Conservation (phyloP, 2,888 invertebrate genomes). For the Latrodectus elegans region DNA sequence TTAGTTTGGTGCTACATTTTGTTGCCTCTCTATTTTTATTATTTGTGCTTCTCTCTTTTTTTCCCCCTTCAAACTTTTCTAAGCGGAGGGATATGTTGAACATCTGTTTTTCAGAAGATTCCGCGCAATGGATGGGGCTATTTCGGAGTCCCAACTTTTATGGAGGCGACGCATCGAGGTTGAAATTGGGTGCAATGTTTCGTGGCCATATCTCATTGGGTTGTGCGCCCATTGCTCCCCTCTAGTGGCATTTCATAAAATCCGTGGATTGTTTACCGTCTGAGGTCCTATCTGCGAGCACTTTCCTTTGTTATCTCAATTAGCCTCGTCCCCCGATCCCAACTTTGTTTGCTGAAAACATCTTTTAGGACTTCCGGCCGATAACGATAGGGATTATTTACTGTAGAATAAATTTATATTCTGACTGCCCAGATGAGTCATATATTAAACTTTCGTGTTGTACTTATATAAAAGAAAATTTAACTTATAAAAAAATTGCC, state of each 20-base stretch:
- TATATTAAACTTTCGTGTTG: too few relatives aligned
- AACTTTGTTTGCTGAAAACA: too few relatives aligned
- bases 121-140: constrained; percentile 19
- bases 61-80: not conserved
- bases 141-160: constrained; percentile 37
- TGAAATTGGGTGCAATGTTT: constrained; percentile 37
- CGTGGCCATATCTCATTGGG: not conserved
- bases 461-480: too few relatives aligned
- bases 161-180: constrained; percentile 20
- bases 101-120: not conserved
- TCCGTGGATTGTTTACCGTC: not conserved
- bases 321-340: too few relatives aligned
- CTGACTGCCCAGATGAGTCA: too few relatives aligned
- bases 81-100: not conserved
- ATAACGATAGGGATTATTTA: too few relatives aligned
- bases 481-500: too few relatives aligned
- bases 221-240: not conserved
- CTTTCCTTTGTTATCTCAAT: too few relatives aligned
- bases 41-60: not conserved
- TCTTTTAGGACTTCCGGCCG: too few relatives aligned
- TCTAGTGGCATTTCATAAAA: not conserved
- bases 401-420: too few relatives aligned
- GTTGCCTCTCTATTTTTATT: not conserved
- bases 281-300: too few relatives aligned
- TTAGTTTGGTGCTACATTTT: not conserved